Conservation (phyloP, 2,888 invertebrate genomes). For the Sarcophaga variegata region DNA sequence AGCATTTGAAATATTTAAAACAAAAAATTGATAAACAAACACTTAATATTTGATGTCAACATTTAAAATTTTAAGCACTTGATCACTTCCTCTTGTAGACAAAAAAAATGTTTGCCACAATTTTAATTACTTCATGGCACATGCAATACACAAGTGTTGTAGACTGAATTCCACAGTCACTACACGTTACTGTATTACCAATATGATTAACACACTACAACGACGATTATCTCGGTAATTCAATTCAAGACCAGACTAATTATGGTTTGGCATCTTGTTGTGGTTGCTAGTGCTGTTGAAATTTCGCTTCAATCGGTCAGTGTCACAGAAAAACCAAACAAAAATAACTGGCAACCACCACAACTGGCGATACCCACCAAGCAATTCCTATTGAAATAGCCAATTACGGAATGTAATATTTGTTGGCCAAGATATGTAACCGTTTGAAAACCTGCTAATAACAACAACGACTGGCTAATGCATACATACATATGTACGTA, state of each 20-base stretch:
- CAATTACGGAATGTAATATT: no score
- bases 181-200: background rate
- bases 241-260: background rate
- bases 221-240: background rate
- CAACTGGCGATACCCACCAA: constrained; percentile 18
- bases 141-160: no score
- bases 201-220: background rate
- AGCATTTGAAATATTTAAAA: no score
- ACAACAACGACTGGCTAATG: background rate
- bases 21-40: no score
- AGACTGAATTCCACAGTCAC: background rate
- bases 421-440: constrained; percentile 29
- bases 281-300: background rate
- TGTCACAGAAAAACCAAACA: constrained; percentile 34
- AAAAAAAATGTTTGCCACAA: background rate
- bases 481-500: background rate
- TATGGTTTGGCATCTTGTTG: constrained; percentile 22
- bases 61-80: background rate
- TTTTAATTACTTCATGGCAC: background rate
- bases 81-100: background rate
- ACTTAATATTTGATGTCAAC: background rate
- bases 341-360: constrained; percentile 23
- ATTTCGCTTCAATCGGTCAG: constrained; percentile 52
- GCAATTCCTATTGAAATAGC: constrained; percentile 31
- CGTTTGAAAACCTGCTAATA: constrained; percentile 7